Evolutionary conservation across 2,113 vertebrate genomes (phyloP), one percentile per base, ranked within the genome.

Genomic region (Nerophis ophidion): DNA sequence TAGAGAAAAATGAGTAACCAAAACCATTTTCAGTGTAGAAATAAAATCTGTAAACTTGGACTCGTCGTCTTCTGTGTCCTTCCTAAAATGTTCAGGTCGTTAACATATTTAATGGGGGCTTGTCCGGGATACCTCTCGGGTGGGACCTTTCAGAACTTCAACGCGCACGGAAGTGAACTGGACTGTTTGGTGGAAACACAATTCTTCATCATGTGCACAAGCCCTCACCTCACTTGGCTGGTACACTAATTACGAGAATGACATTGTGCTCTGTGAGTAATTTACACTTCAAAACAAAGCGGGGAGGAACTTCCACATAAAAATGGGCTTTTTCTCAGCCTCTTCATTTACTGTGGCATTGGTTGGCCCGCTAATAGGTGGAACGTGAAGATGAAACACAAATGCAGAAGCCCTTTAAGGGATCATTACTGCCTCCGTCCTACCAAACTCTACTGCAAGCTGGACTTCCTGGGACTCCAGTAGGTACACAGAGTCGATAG

Each of bases 361-460:
- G 16, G 48, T 26, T 50, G 17, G 50, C 12, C 26, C 50, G 5
- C 3, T 4, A 52, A 2, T 15, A 1, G 13, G 26, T 52, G 50
- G 26, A 50, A 50, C 50, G 19, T 10, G 44, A 76, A 80, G 72
- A 53, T 71, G 80, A 81, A 71, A 84, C 81, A 79, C 74, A 74
- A 40, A 40, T 9, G 10, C 38, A 40, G 38, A 47, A 5, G 40
- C 51, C 56, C 61, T 52, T 36, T 19, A 42, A 6, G 5, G 58
- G 56, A 63, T 68, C 34, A 45, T 60, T 55, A 65, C 53, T 60
- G 51, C 58, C 61, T 48, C 59, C 7, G 45, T 45, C 72, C 58
- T 61, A 51, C 77, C 74, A 84, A 82, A 83, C 82, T 80, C 58
- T 62, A 80, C 76, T 81, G 82, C 82, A 84, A 84, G 79, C 69